A percentile compares a stretch with the other conserved stretches of the same genome.
phyloP scores from a whole-genome alignment of 2,797 vertebrate species.

The Eutrigla gurnardus region DNA sequence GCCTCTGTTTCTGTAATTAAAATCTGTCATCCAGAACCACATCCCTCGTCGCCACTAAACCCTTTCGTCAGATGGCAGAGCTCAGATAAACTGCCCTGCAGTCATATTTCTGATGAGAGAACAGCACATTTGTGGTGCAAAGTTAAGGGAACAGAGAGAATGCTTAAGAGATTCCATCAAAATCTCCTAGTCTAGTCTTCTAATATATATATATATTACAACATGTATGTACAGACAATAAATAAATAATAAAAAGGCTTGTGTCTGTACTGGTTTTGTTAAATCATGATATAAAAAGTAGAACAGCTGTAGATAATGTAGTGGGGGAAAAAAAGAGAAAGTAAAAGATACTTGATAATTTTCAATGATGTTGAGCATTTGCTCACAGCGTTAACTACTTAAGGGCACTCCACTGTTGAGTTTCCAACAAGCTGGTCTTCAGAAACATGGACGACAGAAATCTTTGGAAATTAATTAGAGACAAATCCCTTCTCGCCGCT shows the following conservation, averaged over 20 bases:
- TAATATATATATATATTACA: too few relatives aligned
- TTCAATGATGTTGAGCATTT: constrained; percentile 80
- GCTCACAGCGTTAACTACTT: constrained; percentile 68
- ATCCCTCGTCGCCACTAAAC: constrained; percentile 81
- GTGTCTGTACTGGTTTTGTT: constrained; percentile 31
- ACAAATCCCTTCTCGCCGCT: constrained; percentile 83
- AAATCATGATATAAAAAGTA: constrained; percentile 46
- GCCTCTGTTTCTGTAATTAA: constrained; percentile 87
- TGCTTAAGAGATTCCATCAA: constrained; percentile 14
- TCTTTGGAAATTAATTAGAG: constrained; percentile 86
- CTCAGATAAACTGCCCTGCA: constrained; percentile 83
- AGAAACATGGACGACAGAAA: constrained; percentile 71
- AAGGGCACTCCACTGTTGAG: constrained; percentile 70
- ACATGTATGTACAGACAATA: constrained; percentile 14
- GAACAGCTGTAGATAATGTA: constrained; percentile 49
- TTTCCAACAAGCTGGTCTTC: constrained; percentile 75
- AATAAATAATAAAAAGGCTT: constrained; percentile 12
- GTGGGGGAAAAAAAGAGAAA: constrained; percentile 40
- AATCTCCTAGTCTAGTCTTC: background rate
- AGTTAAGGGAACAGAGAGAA: constrained; percentile 47
- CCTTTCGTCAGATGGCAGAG: constrained; percentile 84
- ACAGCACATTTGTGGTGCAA: constrained; percentile 42
- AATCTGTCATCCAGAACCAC: constrained; percentile 87
- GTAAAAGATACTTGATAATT: constrained; percentile 78
- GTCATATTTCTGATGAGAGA: constrained; percentile 66